Percentiles rank a stretch among this genome's conserved stretches.
phyloP scores from a whole-genome alignment of 2,888 invertebrate genomes.

The Dryadula phaetusa region DNA sequence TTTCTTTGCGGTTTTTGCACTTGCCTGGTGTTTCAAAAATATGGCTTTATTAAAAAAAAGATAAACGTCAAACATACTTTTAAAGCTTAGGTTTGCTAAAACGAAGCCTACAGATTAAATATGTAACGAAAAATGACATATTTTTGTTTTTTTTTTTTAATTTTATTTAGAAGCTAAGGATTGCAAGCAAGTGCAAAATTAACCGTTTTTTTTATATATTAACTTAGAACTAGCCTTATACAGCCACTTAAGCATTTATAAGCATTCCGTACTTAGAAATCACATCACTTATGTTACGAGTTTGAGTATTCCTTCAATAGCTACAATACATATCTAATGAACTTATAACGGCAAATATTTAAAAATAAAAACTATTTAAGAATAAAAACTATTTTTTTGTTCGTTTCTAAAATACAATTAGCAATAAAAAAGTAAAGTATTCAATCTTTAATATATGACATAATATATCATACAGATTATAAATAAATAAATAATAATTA shows the following conservation, averaged over 20 bases:
- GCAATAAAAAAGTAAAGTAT: too few species aligned
- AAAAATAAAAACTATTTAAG: too few species aligned
- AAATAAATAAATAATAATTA: too few species aligned
- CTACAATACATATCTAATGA: slow-evolving; percentile 54
- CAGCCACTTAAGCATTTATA: slow-evolving; percentile 76
- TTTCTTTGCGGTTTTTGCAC: slow-evolving; percentile 51
- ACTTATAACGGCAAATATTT: slow-evolving; percentile 8
- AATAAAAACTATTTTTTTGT: too few species aligned
- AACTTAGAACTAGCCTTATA: slow-evolving; percentile 71
- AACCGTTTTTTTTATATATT: slow-evolving; percentile 54
- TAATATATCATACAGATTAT: too few species aligned
- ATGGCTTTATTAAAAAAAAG: slow-evolving; percentile 7
- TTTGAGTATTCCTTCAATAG: slow-evolving; percentile 64
- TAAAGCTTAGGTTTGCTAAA: slow-evolving; percentile 18
- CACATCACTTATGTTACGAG: slow-evolving; percentile 59
- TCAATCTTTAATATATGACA: too few species aligned
- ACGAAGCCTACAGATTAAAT: slow-evolving; percentile 16
- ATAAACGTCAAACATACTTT: slow-evolving; percentile 12
- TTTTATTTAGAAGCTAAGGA: slow-evolving; percentile 24
- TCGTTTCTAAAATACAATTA: too few species aligned
- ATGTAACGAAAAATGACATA: not conserved
- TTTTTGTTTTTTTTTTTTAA: slow-evolving; percentile 21
- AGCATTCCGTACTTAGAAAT: slow-evolving; percentile 69
- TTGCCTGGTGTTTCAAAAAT: slow-evolving; percentile 40
- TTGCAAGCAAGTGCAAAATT: slow-evolving; percentile 48